These are phyloP conservation scores for silkworm (Bombyx mori) DNA, from an alignment of 1,140 invertebrate genomes.

Conservation along the genomic window DNA sequence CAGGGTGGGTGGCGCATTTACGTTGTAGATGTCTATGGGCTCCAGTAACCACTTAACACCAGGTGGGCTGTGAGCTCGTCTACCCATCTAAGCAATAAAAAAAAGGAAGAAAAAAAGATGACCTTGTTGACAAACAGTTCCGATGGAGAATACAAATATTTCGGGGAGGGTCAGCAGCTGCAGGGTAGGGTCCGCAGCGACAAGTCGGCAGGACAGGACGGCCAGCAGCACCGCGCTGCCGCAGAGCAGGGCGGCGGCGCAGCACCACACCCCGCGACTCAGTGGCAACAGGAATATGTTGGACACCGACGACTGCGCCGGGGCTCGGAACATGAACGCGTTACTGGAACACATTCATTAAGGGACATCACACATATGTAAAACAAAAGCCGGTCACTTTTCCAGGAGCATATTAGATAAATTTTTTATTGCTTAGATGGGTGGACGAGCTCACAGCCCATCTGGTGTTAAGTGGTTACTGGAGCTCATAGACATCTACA, in stretches of 20 bases:
- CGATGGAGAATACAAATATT: constrained; percentile 66
- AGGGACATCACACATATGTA: background rate
- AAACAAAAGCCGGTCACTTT: background rate
- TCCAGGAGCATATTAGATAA: background rate
- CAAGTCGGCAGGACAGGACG: constrained; percentile 23
- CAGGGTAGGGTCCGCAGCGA: constrained; percentile 24
- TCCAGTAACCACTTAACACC: too few species aligned
- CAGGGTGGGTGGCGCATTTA: too few species aligned
- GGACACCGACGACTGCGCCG: constrained; percentile 75
- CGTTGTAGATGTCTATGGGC: too few species aligned
- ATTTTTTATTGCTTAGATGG: background rate
- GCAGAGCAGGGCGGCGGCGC: constrained; percentile 39
- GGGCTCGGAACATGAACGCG: constrained; percentile 76
- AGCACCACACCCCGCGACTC: constrained; percentile 73
- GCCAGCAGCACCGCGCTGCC: constrained; percentile 34
- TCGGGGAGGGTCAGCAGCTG: constrained; percentile 49
- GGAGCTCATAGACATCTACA: too few species aligned
- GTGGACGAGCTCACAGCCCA: too few species aligned
- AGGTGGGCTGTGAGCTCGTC: too few species aligned
- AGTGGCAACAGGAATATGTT: constrained; percentile 80
- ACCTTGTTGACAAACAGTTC: constrained; percentile 77
- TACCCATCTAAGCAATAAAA: too few species aligned
- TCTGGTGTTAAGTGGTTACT: too few species aligned
- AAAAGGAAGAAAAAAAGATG: background rate
- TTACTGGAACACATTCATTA: constrained; percentile 22